These are phyloP conservation scores for Echinops telfairi DNA, from an alignment of 2,113 vertebrate genomes.

Conservation along the genomic window DNA sequence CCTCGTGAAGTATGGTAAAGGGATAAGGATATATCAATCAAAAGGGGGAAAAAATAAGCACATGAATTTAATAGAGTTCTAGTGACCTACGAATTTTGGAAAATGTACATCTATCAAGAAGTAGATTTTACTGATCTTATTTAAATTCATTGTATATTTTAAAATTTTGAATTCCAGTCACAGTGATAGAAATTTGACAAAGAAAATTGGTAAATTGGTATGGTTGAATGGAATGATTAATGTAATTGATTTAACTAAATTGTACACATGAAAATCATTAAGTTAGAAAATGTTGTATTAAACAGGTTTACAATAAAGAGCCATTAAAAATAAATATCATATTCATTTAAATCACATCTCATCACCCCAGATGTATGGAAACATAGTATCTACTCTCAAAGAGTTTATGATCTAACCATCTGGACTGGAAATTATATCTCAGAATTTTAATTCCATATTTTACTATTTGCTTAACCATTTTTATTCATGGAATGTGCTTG, in stretches of 20 bases:
- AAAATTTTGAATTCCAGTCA: background rate
- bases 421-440: constrained; percentile 33
- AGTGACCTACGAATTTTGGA: constrained; percentile 42
- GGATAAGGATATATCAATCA: background rate
- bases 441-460: constrained; percentile 26
- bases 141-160: background rate
- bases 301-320: background rate
- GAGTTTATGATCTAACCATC: constrained; percentile 4
- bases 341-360: background rate
- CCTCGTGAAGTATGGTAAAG: background rate
- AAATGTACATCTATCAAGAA: background rate
- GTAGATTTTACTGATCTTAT: background rate
- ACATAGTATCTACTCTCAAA: background rate
- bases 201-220: background rate
- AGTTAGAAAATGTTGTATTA: background rate
- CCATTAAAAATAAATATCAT: background rate
- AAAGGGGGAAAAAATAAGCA: background rate
- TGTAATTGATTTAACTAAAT: background rate
- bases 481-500: background rate
- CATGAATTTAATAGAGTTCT: constrained; percentile 21
- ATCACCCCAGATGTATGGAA: background rate
- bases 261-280: background rate
- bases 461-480: background rate
- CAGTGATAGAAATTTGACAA: background rate
- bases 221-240: background rate